Conservation (phyloP, 2,888 invertebrate genomes). For the Rotaria sp. region DNA sequence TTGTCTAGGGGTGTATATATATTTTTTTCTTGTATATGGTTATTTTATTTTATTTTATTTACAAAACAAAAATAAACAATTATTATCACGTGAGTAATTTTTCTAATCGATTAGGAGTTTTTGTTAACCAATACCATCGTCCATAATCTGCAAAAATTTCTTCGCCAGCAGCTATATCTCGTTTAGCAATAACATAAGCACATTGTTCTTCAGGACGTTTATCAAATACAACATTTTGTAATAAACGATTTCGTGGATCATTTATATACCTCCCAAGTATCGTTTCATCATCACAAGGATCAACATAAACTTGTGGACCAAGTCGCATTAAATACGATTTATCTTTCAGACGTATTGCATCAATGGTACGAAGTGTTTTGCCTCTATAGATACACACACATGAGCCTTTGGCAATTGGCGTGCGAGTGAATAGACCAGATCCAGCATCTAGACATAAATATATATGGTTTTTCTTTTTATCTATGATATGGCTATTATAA, state of each 20-base stretch:
- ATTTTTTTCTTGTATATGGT: no score
- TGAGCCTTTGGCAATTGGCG: background rate
- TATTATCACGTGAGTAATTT: background rate
- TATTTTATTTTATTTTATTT: no score
- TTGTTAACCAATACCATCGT: background rate
- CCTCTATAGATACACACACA: background rate
- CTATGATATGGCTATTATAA: no score
- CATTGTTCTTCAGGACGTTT: conserved; percentile 24
- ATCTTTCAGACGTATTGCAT: background rate
- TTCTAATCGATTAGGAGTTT: background rate
- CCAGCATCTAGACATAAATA: background rate
- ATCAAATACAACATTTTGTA: background rate
- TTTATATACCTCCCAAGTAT: background rate
- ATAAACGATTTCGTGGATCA: background rate
- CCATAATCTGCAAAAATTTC: conserved; percentile 27
- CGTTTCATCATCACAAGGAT: background rate
- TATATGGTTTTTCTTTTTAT: background rate
- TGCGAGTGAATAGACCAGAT: background rate
- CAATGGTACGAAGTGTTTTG: background rate
- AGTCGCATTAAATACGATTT: background rate
- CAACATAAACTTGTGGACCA: conserved; percentile 7
- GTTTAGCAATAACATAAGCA: conserved; percentile 28
- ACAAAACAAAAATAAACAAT: no score
- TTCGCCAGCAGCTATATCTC: conserved; percentile 3
- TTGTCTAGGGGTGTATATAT: no score